A percentile compares a stretch with the other conserved stretches of the same genome.
phyloP scores from a whole-genome alignment of 2,888 invertebrate species.

The Tachystola acroxantha region DNA sequence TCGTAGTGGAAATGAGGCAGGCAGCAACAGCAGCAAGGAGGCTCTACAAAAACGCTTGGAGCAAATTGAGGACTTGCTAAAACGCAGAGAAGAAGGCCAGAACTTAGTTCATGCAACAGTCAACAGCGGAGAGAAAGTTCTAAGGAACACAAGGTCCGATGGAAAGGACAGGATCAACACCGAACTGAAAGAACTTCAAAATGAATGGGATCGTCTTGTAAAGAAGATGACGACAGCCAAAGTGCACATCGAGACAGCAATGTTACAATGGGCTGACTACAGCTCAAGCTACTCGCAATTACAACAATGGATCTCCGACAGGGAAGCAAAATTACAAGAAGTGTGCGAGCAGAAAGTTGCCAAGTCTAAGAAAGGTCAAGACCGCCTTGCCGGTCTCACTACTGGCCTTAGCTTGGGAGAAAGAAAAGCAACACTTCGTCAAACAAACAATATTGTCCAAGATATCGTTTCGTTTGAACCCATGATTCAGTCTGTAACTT shows the following conservation, averaged over 20 bases:
- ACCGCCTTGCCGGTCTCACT: slow-evolving; percentile 82
- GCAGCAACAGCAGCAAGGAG: slow-evolving; percentile 88
- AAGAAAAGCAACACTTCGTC: slow-evolving; percentile 91
- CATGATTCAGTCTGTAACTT: slow-evolving; percentile 96
- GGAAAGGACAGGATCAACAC: slow-evolving; percentile 92
- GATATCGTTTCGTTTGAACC: slow-evolving; percentile 98
- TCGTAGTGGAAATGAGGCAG: slow-evolving; percentile 87
- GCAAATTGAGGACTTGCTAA: slow-evolving; percentile 87
- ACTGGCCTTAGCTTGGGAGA: slow-evolving; percentile 89
- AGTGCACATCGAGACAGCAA: slow-evolving; percentile 92
- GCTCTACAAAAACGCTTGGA: slow-evolving; percentile 88
- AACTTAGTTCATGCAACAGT: slow-evolving; percentile 91
- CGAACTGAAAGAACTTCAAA: slow-evolving; percentile 92
- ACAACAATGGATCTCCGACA: slow-evolving; percentile 95
- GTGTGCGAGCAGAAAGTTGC: slow-evolving; percentile 91
- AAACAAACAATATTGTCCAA: slow-evolving; percentile 96
- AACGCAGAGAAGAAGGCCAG: slow-evolving; percentile 91
- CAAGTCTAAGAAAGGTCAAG: slow-evolving; percentile 87
- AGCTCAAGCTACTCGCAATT: slow-evolving; percentile 95
- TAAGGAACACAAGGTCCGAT: slow-evolving; percentile 91
- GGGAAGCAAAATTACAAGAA: slow-evolving; percentile 94
- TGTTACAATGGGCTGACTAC: slow-evolving; percentile 97
- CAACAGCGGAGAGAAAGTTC: slow-evolving; percentile 93
- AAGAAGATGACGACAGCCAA: slow-evolving; percentile 95
- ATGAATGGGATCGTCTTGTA: slow-evolving; percentile 94